Conservation (phyloP, 1,140 invertebrate genomes). For the Yoshiicerus persimilis region DNA sequence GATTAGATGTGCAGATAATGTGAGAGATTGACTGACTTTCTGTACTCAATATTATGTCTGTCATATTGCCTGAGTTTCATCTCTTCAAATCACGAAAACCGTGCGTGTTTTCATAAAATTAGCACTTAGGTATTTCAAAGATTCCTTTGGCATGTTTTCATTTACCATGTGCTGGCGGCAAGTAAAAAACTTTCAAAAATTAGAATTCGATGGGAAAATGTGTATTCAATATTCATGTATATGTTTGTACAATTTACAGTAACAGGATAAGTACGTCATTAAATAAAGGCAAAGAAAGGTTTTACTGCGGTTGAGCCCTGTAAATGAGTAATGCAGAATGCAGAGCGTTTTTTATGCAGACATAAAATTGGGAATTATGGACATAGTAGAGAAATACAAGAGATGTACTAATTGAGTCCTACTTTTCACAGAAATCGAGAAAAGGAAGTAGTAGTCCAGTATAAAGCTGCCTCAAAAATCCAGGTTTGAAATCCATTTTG, state of each 20-base stretch:
- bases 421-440: background rate
- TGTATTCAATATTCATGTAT: no score
- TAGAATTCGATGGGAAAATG: background rate
- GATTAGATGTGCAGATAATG: background rate
- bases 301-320: no score
- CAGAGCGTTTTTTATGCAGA: no score
- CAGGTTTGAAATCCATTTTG: background rate
- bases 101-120: background rate
- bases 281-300: no score
- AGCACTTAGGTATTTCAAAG: background rate
- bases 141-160: background rate
- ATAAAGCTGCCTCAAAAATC: background rate
- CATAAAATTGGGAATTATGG: no score
- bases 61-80: background rate
- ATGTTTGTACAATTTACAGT: no score
- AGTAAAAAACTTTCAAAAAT: background rate
- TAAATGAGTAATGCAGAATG: no score
- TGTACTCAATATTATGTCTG: background rate
- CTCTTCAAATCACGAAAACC: background rate
- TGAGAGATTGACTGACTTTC: background rate
- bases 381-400: no score
- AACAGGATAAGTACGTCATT: no score
- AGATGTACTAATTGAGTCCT: no score
- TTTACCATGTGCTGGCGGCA: background rate
- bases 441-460: background rate